Evolutionary conservation across 2,113 vertebrate species (phyloP).

Genomic region (Numida meleagris): DNA sequence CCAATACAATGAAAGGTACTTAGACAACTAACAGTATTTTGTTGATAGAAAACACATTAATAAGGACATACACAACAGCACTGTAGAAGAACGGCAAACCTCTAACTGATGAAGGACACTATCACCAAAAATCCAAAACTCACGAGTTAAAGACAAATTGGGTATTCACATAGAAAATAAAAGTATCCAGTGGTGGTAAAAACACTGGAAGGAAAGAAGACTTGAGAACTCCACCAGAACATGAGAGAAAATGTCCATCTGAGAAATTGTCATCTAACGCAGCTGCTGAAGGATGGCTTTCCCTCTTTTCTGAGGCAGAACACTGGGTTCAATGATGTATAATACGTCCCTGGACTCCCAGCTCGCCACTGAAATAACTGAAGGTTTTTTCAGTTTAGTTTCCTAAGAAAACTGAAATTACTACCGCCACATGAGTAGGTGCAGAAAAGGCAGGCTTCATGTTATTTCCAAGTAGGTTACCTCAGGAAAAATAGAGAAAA

Average conservation of each 20-base stretch:
- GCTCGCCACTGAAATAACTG: background rate
- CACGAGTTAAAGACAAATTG: background rate
- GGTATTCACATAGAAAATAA: background rate
- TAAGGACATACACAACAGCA: background rate
- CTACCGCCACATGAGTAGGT: background rate
- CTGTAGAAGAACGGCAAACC: background rate
- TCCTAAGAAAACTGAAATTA: background rate
- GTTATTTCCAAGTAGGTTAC: background rate
- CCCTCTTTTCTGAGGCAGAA: background rate
- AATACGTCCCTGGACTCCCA: background rate
- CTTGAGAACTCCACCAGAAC: background rate
- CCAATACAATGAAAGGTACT: background rate
- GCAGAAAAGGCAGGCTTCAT: background rate
- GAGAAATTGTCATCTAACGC: background rate
- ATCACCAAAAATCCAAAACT: background rate
- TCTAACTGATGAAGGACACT: background rate
- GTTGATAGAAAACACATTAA: background rate
- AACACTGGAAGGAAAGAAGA: background rate
- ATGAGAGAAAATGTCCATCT: background rate
- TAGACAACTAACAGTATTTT: background rate
- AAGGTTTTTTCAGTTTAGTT: background rate
- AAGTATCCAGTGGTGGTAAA: background rate
- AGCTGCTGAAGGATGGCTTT: fast-evolving
- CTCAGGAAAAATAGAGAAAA: background rate
- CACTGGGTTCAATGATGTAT: background rate